Conservation (phyloP, 2,797 vertebrate genomes). For the Dryobates pubescens region DNA sequence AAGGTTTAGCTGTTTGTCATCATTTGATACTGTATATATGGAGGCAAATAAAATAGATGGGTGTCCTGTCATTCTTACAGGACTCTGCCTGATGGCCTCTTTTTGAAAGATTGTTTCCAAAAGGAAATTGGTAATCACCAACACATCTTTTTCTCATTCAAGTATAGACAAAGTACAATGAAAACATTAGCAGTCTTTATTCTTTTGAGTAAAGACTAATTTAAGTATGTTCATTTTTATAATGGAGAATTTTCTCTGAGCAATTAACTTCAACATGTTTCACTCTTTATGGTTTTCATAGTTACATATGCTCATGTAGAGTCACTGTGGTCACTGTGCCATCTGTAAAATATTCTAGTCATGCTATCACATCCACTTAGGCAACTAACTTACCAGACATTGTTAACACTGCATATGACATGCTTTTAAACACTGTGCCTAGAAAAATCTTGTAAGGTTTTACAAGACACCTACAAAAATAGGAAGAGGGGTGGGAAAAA, state of each 20-base stretch:
- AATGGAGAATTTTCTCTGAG: background rate
- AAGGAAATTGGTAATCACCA: background rate
- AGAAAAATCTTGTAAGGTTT: background rate
- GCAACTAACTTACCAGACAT: background rate
- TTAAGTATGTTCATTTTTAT: background rate
- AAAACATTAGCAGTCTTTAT: background rate
- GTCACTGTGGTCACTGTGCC: background rate
- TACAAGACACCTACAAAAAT: background rate
- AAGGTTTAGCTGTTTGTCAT: background rate
- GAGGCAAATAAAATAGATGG: background rate
- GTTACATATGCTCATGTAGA: background rate
- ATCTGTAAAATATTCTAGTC: conserved; percentile 51
- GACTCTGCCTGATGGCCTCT: background rate
- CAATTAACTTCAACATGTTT: conserved; percentile 6
- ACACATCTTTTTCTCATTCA: background rate
- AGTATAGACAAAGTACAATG: background rate
- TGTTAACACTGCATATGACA: background rate
- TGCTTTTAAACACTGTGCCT: background rate
- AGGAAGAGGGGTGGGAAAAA: background rate
- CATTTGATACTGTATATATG: background rate
- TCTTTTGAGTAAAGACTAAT: background rate
- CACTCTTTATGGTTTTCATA: background rate
- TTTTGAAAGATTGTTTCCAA: background rate
- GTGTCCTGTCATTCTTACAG: background rate
- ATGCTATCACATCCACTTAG: background rate